phyloP scores from a whole-genome alignment of 2,113 vertebrate species.

The Oreochromis niloticus region DNA sequence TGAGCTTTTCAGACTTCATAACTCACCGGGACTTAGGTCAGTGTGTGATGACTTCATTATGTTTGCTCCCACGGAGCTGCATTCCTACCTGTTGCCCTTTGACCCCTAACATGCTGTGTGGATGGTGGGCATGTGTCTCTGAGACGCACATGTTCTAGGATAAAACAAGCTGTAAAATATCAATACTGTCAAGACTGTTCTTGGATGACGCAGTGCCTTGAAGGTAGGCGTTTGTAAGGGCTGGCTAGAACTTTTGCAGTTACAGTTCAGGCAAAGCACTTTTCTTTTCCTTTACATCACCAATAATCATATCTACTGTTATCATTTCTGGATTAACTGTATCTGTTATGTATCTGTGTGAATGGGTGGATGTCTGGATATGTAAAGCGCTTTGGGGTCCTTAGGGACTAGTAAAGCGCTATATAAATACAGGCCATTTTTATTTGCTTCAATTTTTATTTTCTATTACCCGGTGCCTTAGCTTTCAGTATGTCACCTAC shows the following conservation, averaged over 20 bases:
- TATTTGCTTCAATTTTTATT: background rate
- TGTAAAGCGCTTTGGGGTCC: no score
- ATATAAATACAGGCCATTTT: no score
- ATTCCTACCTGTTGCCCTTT: conserved; percentile 53
- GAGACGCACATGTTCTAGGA: background rate
- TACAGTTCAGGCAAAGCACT: background rate
- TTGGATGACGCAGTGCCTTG: background rate
- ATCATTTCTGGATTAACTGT: background rate
- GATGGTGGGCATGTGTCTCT: background rate
- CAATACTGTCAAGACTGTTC: background rate
- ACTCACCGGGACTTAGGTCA: conserved; percentile 3
- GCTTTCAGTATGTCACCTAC: background rate
- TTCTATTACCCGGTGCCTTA: background rate
- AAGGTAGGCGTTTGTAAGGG: background rate
- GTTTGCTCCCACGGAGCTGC: conserved; percentile 34
- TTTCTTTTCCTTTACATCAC: background rate
- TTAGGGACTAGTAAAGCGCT: no score
- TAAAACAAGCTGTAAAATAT: background rate
- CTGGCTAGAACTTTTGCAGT: background rate
- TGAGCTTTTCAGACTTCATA: conserved; percentile 3
- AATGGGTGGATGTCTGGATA: no score
- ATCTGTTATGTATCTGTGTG: no score
- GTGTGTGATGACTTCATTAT: conserved; percentile 53
- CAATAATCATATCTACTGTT: background rate
- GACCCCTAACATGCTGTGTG: conserved; percentile 17